Evolutionary conservation across 2,113 vertebrate species (phyloP), one percentile per base, ranked within the genome.

Genomic region (Nothobranchius kuhntae): DNA sequence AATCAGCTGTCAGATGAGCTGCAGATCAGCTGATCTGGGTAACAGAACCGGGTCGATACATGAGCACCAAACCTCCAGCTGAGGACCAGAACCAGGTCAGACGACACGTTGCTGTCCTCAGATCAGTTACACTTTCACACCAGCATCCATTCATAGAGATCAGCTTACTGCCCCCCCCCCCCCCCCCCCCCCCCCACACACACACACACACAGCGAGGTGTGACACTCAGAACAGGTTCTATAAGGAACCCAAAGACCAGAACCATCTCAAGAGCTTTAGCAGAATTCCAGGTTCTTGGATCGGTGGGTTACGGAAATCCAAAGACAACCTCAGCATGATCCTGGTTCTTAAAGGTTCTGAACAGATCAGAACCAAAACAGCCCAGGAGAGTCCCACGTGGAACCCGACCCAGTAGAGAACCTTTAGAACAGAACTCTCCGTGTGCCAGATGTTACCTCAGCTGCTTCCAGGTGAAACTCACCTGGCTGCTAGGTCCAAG

Each of bases 71-170:
- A 30, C 6, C 26, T 54, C 53, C 52, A 53, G 52, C 21, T 54
- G 53, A 14, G 13, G 53, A 56, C 10, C 54, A 38, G 4, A 7
- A 44, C 3, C 0, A 44, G 24, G 7, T 46, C 21, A 61, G 24
- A 13, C 13, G 9, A 21, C 52, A 26, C 14, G 51, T 7, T 35
- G 47, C 54, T 65, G 70, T 44, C 55, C 67, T 54, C 61, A 56
- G 68, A 70, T 61, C 74, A 71, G 56, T 65, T 62, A 57, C 53
- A 17, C 50, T 65, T 62, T 67, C 58, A 75, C 58, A 75, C 35
- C 13, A 4, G 24, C 61, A 24, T 59, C 60, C 54, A 60, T 60
- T 76, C 66, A 70, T 48, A 21, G 17, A 65, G 74, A 77, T 77
- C 67, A 71, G 36, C 12, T 77, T 77, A 61, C 65, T 13, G 46